Percentiles rank a stretch among this genome's conserved stretches.
Evolutionary conservation across 2,113 vertebrate genomes (phyloP).

Genomic region (Oenanthe oenanthe): DNA sequence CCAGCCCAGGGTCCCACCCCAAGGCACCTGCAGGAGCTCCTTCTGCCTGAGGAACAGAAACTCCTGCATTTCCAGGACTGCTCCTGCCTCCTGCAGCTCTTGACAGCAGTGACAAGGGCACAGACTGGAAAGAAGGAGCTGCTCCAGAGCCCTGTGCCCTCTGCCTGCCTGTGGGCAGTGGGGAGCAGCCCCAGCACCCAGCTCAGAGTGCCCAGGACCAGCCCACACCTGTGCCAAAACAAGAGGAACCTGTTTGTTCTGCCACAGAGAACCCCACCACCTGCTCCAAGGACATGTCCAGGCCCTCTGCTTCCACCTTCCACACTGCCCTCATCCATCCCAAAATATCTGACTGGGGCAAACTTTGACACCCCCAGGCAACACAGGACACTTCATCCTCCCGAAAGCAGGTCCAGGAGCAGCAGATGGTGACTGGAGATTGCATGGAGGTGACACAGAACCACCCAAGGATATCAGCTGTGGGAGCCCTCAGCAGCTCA

Average conservation of each 20-base stretch:
- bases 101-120: neutral
- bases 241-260: neutral
- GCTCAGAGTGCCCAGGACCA: neutral
- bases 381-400: neutral
- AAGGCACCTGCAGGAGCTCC: neutral
- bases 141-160: neutral
- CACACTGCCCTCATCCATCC: neutral
- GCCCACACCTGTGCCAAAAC: fast-evolving
- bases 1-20: neutral
- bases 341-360: neutral
- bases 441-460: neutral
- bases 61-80: neutral
- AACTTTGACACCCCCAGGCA: neutral
- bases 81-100: fast-evolving
- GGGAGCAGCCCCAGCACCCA: neutral
- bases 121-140: neutral
- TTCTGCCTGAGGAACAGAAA: neutral
- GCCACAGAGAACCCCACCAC: neutral
- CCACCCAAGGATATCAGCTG: neutral
- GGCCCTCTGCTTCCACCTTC: neutral
- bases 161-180: neutral
- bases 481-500: neutral
- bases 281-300: neutral
- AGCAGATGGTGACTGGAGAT: neutral
- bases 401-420: neutral